Percentiles rank a stretch among this genome's conserved stretches.
Evolutionary conservation across 1,140 invertebrate species (phyloP).

Genomic region (Drosophila pruinosa): DNA sequence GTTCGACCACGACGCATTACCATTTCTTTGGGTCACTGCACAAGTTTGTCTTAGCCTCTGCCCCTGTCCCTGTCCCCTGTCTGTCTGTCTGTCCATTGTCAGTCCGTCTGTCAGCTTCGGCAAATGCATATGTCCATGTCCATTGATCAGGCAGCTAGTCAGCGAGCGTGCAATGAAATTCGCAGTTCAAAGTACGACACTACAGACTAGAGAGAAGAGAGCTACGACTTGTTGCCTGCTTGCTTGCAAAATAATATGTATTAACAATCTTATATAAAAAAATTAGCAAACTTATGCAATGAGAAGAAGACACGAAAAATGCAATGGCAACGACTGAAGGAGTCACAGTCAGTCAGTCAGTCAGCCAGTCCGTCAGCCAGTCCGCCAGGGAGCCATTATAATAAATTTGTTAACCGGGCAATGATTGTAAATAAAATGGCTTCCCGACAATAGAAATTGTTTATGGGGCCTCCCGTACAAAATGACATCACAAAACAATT

Average conservation of each 20-base stretch:
- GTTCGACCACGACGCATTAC: slow-evolving; percentile 59
- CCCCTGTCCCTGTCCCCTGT: not conserved
- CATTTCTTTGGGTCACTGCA: slow-evolving; percentile 79
- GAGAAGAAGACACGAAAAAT: slow-evolving; percentile 64
- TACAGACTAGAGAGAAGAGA: slow-evolving; percentile 33
- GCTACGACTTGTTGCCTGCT: not conserved
- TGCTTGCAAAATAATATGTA: slow-evolving; percentile 81
- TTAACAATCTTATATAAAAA: slow-evolving; percentile 82
- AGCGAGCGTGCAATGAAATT: slow-evolving; percentile 51
- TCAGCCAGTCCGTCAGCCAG: not conserved
- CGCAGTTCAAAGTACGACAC: slow-evolving; percentile 81
- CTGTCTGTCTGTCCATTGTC: not conserved
- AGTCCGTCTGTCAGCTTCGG: slow-evolving; percentile 54
- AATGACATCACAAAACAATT: slow-evolving; percentile 30
- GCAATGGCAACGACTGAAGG: too few relatives aligned
- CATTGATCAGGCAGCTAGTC: slow-evolving; percentile 61
- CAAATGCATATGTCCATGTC: slow-evolving; percentile 71
- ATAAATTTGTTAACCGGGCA: slow-evolving; percentile 71
- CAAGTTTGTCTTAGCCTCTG: slow-evolving; percentile 28
- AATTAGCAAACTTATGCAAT: slow-evolving; percentile 77
- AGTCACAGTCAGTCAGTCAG: not conserved
- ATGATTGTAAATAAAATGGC: slow-evolving; percentile 19
- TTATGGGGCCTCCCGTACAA: slow-evolving; percentile 4
- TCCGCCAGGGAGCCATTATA: slow-evolving; percentile 37
- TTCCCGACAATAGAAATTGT: slow-evolving; percentile 11